Base-by-base conservation (phyloP, 2,888 invertebrate genomes). In the Didymodactylos carnosus region DNA sequence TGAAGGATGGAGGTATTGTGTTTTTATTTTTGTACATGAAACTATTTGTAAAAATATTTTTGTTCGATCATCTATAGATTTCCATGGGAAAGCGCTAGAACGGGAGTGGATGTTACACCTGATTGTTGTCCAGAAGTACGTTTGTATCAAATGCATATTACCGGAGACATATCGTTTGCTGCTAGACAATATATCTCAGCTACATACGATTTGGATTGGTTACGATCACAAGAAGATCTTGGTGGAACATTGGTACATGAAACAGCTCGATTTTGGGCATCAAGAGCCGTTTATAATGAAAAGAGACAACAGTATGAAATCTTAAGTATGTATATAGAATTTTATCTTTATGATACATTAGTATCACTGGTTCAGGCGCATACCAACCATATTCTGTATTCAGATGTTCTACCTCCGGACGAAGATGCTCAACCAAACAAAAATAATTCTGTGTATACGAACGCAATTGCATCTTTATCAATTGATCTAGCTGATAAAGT, bases 51-150 rank as follows among this genome's bases (percentile, higher is more conserved):
- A n/a, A 43, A 19, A 3, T 43, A 19, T 43, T 10, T 43, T 43
- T 43, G 16, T 43, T 10, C 4, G 14, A 43, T 43, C 14, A 27
- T 7, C 23, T 10, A 16, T 29, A 75, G 39, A 78, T 83, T 77
- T 76, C 80, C 83, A 3, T 82, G 82, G 82, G 82, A 83, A 75
- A 79, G 79, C 69, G 82, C 80, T 7, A 78, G 78, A 53, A 79
- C 81, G 75, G 83, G 78, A 39, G 29, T 70, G 6, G 78, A 78
- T 29, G 70, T 77, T 16, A 75, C 72, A 23, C 73, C 76, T 14
- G 46, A 39, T 16, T 49, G 46, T 39, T 72, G 69, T 72, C 72
- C 75, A 8, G 72, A 76, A n/a, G 43, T 73, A 49, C 76, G 76
- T 25, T 71, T 35, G 2, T 75, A 39, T 39, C 41, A 75, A 73